A percentile compares a stretch with the other conserved stretches of the same genome.
Conservation (phyloP, 2,113 vertebrate species). For the Leucosticte australis region DNA sequence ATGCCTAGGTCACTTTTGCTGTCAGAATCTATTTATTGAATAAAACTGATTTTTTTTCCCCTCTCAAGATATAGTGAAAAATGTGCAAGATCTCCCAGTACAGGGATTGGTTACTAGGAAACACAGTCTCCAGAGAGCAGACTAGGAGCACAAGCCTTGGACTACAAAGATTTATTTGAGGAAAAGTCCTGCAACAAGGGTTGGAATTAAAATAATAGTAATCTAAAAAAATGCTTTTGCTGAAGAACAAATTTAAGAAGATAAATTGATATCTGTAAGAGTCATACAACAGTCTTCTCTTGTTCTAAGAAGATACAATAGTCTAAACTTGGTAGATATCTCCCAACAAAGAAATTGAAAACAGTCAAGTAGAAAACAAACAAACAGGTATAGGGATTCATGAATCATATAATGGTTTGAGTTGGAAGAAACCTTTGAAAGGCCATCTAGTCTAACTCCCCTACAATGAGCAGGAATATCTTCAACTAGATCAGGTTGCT, state of each 20-base stretch:
- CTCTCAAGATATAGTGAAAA: constrained; percentile 41
- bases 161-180: constrained; percentile 31
- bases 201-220: constrained; percentile 11
- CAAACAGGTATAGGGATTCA: not conserved
- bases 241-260: not conserved
- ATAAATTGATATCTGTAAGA: not conserved
- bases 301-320: not conserved
- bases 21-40: constrained; percentile 54
- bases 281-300: not conserved
- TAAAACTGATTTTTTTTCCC: constrained; percentile 26
- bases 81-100: not conserved
- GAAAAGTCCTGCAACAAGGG: not conserved
- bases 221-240: not conserved
- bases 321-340: not conserved
- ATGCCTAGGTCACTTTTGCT: constrained; percentile 23
- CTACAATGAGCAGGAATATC: not conserved
- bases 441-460: not conserved
- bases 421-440: not conserved
- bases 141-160: not conserved
- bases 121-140: constrained; percentile 17
- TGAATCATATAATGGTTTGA: not conserved
- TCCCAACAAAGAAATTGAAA: not conserved
- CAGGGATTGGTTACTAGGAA: constrained; percentile 42
- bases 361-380: not conserved
- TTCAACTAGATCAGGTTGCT: not conserved